Base-by-base conservation (phyloP, 2,888 invertebrate genomes). In the Callinectes sapidus region DNA sequence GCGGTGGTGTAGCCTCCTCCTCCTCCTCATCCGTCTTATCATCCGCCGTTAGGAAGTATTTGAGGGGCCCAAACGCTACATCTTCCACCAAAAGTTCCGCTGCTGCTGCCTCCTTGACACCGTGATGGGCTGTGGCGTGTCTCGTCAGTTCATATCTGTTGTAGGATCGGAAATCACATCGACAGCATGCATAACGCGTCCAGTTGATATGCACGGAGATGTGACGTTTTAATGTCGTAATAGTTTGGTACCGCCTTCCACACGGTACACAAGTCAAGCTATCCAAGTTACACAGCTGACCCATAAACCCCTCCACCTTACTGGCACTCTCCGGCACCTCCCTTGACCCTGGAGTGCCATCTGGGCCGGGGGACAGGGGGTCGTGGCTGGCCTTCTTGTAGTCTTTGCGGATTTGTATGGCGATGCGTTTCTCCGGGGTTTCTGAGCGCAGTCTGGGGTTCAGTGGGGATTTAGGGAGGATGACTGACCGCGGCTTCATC, bases 341-440 rank as follows among this genome's bases (percentile, higher is more conserved):
- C n/a, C 2, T n/a, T 5, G 10, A 5, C 28, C 61, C 61, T 61
- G 18, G 23, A 18, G 13, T 23, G 23, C 61, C 61, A 61, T 5
- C 18, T 3, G 61, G 23, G 23, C 61, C 61, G 13, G 61, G 61
- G 10, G 71, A n/a, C 1, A 10, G 1, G 10, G 71, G 71, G 28
- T 28, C 23, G 2, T 1, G 28, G 10, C 8, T 2, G 10, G 28
- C 8, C 48, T 94, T 94, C 87, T 92, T 92, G 81, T 94, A 94
- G 48, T 94, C 94, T 39, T 94, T 94, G 23, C 94, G 42, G 18
- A 94, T 94, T 54, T 92, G 92, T 54, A 94, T 94, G 3, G 92
- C 92, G 35, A 92, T 94, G 42, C 91, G 91, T 86, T 94, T 94
- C 89, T 94, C 94, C 2, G 94, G 94, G 10, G 91, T 92, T 55